phyloP scores from a whole-genome alignment of 1,140 invertebrate genomes.

The Drosophila tsacasi region DNA sequence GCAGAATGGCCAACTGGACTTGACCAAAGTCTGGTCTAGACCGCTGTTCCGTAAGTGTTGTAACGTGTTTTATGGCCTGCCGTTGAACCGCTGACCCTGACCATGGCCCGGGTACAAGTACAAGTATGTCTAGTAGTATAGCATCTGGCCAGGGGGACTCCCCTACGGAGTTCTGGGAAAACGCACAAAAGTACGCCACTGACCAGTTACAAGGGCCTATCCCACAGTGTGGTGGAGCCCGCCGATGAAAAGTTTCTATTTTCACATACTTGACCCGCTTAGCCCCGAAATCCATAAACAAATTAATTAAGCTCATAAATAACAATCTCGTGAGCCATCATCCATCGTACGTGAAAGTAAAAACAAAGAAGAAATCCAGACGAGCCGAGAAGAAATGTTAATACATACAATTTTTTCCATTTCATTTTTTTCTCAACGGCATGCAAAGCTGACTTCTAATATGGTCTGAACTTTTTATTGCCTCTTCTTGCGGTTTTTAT shows the following conservation, averaged over 20 bases:
- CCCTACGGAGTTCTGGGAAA: constrained; percentile 34
- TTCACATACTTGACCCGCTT: constrained; percentile 74
- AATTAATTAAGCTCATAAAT: constrained; percentile 77
- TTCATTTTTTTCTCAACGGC: constrained; percentile 49
- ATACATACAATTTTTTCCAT: constrained; percentile 33
- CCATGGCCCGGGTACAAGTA: constrained; percentile 23
- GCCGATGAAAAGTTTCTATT: constrained; percentile 62
- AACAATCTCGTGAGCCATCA: constrained; percentile 53
- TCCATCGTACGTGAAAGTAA: constrained; percentile 72
- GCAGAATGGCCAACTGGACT: constrained; percentile 12
- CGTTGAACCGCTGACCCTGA: constrained; percentile 45
- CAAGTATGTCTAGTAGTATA: background rate
- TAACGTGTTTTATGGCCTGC: constrained; percentile 44
- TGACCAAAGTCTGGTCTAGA: constrained; percentile 6
- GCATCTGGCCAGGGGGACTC: constrained; percentile 18
- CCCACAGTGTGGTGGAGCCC: no score
- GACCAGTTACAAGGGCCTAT: constrained; percentile 12
- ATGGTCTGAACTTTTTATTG: constrained; percentile 81
- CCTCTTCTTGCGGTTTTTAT: constrained; percentile 61
- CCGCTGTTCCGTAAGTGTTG: constrained; percentile 33
- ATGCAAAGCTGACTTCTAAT: constrained; percentile 80
- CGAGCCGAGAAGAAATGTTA: constrained; percentile 46
- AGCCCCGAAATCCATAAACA: constrained; percentile 56
- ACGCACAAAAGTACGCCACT: constrained; percentile 28
- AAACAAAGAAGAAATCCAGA: constrained; percentile 76